phyloP scores from a whole-genome alignment of 2,113 vertebrate species.

The Thomomys bottae region DNA sequence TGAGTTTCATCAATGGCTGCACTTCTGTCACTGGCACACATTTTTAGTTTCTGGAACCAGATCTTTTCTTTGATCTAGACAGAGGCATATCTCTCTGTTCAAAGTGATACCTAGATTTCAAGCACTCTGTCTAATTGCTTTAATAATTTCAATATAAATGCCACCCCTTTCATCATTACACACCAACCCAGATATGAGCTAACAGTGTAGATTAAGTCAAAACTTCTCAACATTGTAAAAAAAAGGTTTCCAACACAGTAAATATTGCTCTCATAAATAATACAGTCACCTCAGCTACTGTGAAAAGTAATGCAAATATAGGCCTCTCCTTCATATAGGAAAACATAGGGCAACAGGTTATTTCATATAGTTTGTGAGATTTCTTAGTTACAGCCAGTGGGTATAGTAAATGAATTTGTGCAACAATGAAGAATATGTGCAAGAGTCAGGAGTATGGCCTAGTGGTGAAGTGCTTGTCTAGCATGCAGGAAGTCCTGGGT shows the following conservation, averaged over 20 bases:
- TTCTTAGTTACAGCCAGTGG: not conserved
- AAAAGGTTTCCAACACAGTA: not conserved
- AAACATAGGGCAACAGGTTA: not conserved
- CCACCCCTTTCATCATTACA: not conserved
- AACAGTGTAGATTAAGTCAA: not conserved
- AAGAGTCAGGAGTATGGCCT: too few relatives aligned
- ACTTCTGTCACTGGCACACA: not conserved
- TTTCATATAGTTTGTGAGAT: constrained; percentile 18
- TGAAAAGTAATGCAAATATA: not conserved
- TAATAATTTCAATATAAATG: not conserved
- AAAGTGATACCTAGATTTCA: not conserved
- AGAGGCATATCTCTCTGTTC: not conserved
- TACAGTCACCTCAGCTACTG: not conserved
- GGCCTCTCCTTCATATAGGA: not conserved
- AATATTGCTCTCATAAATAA: not conserved
- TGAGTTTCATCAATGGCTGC: not conserved
- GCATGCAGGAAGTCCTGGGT: too few relatives aligned
- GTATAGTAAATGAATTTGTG: not conserved
- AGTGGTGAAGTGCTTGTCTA: too few relatives aligned
- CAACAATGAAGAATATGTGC: too few relatives aligned
- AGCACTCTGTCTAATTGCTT: not conserved
- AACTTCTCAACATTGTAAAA: not conserved
- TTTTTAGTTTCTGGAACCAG: not conserved
- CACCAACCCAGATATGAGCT: not conserved
- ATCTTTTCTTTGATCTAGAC: not conserved